A percentile compares a stretch with the other conserved stretches of the same genome.
phyloP scores from a whole-genome alignment of 2,888 invertebrate species.

The Hyposoter didymator region DNA sequence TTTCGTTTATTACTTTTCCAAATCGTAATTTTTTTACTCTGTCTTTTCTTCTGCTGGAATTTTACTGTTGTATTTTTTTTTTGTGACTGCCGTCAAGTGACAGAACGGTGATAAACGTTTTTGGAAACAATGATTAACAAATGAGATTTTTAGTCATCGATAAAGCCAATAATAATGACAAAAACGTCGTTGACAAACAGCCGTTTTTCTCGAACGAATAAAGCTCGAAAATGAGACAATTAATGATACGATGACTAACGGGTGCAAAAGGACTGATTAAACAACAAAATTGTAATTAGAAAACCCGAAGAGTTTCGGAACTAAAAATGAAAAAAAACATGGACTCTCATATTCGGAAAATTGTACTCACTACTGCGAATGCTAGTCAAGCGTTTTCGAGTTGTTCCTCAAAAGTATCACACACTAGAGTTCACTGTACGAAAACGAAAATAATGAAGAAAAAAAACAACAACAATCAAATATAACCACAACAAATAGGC shows the following conservation, averaged over 20 bases:
- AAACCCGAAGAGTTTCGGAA: background rate
- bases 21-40: background rate
- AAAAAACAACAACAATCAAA: constrained; percentile 45
- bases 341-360: constrained; percentile 14
- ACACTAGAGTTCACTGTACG: constrained; percentile 40
- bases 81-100: background rate
- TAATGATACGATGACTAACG: background rate
- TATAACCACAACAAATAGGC: constrained; percentile 58
- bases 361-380: constrained; percentile 50
- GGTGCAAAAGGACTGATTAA: background rate
- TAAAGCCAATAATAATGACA: background rate
- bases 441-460: constrained; percentile 14
- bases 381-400: constrained; percentile 44
- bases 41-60: background rate
- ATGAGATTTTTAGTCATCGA: background rate
- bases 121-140: background rate
- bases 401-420: constrained; percentile 23
- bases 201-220: background rate
- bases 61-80: background rate
- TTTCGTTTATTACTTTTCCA: background rate
- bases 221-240: background rate
- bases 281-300: background rate
- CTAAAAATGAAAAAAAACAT: constrained; percentile 4
- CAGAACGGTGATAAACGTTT: background rate
- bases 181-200: background rate